Evolutionary conservation across 2,113 vertebrate species (phyloP).

Genomic region (Synodontis membranacea): DNA sequence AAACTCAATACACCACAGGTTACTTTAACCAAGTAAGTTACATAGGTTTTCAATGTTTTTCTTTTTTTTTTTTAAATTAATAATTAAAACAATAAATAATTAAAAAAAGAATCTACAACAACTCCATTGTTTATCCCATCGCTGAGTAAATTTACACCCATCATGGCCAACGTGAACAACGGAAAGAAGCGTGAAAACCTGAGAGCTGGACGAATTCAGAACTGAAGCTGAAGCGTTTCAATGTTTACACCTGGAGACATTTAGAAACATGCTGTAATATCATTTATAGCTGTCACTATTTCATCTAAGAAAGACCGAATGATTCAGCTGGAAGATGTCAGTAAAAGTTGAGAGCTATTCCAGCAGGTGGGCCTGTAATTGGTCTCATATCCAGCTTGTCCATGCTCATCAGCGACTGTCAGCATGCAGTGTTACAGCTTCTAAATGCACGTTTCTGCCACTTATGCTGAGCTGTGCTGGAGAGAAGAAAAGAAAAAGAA

Average conservation of each 20-base stretch:
- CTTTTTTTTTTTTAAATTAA: too few species aligned
- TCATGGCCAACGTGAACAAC: background rate
- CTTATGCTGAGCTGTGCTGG: constrained; percentile 23
- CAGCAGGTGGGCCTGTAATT: constrained; percentile 1
- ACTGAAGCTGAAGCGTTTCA: background rate
- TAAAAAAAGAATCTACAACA: background rate
- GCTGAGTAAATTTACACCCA: background rate
- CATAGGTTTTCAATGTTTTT: background rate
- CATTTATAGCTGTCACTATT: background rate
- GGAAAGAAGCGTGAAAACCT: background rate
- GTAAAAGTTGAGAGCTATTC: background rate
- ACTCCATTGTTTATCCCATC: background rate
- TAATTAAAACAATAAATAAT: too few species aligned
- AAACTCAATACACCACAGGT: background rate
- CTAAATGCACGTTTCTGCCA: background rate
- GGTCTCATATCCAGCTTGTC: constrained; percentile 10
- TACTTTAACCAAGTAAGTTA: background rate
- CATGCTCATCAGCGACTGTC: constrained; percentile 24
- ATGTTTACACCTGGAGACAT: background rate
- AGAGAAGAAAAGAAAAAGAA: too few species aligned
- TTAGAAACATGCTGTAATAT: background rate
- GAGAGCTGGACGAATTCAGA: background rate
- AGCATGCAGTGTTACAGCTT: background rate
- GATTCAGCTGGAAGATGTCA: background rate
- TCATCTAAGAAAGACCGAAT: background rate